Evolutionary conservation across 1,140 invertebrate species (phyloP).

Genomic region (Caenorhabditis remanei): DNA sequence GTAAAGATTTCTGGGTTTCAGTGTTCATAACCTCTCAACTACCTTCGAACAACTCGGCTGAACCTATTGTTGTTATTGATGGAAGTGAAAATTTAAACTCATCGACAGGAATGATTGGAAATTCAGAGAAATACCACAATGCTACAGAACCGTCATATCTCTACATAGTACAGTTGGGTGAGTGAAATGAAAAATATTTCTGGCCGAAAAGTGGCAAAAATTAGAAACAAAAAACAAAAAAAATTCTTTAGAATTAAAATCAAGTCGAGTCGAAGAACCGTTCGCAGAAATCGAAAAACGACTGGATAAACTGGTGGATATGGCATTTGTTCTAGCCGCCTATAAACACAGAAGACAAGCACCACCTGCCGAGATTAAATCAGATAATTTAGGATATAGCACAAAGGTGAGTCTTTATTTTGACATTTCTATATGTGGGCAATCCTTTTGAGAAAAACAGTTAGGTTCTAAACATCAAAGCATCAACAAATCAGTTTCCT

Average conservation of each 20-base stretch:
- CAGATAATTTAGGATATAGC: background rate
- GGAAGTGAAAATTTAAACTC: background rate
- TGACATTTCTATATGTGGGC: background rate
- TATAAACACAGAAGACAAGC: slow-evolving; percentile 28
- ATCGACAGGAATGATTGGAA: background rate
- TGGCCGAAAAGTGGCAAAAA: background rate
- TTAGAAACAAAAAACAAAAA: background rate
- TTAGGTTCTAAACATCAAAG: background rate
- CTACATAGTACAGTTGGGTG: slow-evolving; percentile 7
- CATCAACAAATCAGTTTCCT: background rate
- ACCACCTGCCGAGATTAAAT: slow-evolving; percentile 23
- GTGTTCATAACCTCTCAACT: background rate
- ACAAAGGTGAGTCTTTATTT: slow-evolving; percentile 22
- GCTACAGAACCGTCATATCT: slow-evolving; percentile 1
- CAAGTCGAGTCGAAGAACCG: slow-evolving; percentile 13
- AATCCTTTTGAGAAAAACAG: background rate
- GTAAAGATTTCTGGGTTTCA: background rate
- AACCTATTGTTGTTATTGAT: background rate
- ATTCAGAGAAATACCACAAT: slow-evolving; percentile 3
- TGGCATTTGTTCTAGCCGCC: slow-evolving; percentile 16
- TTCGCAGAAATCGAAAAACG: background rate
- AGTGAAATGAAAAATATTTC: background rate
- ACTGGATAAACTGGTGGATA: slow-evolving; percentile 10
- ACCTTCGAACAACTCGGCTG: background rate
- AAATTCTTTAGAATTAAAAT: slow-evolving; percentile 21